Evolutionary conservation across 2,797 vertebrate genomes (phyloP).

Genomic region (Erithacus rubecula): DNA sequence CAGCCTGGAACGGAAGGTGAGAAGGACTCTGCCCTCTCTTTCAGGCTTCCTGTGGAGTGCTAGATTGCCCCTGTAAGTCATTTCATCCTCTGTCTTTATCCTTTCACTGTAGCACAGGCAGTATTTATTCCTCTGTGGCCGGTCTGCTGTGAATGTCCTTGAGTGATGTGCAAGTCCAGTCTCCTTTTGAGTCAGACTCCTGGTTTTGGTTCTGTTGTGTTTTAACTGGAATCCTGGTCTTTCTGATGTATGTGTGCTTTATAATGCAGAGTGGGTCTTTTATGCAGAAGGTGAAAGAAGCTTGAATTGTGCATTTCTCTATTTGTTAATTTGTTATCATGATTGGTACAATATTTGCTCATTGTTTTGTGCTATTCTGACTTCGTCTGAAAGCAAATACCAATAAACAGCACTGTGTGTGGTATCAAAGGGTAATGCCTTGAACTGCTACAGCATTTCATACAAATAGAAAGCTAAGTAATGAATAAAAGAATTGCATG

Average conservation of each 20-base stretch:
- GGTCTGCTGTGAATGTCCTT: not conserved
- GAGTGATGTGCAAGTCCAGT: not conserved
- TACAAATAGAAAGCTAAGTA: constrained; percentile 8
- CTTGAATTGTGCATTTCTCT: not conserved
- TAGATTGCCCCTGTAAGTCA: not conserved
- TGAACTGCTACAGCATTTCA: not conserved
- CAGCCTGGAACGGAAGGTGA: constrained; percentile 81
- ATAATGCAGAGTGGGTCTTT: not conserved
- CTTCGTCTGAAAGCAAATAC: not conserved
- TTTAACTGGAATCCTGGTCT: constrained; percentile 1
- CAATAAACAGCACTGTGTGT: not conserved
- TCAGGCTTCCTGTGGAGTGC: not conserved
- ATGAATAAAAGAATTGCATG: constrained; percentile 42
- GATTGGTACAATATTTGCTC: not conserved
- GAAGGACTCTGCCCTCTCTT: not conserved
- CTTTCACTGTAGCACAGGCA: constrained; percentile 9
- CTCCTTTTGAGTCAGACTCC: not conserved
- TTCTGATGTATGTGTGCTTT: not conserved
- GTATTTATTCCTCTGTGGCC: not conserved
- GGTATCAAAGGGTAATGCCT: not conserved
- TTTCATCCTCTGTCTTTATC: not conserved
- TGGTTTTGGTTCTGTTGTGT: not conserved
- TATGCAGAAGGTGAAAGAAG: not conserved
- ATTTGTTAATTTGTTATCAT: not conserved
- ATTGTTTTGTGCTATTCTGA: not conserved